Percentiles rank a stretch among this genome's conserved stretches.
phyloP scores from a whole-genome alignment of 1,140 invertebrate genomes.

The Streblospio benedicti region DNA sequence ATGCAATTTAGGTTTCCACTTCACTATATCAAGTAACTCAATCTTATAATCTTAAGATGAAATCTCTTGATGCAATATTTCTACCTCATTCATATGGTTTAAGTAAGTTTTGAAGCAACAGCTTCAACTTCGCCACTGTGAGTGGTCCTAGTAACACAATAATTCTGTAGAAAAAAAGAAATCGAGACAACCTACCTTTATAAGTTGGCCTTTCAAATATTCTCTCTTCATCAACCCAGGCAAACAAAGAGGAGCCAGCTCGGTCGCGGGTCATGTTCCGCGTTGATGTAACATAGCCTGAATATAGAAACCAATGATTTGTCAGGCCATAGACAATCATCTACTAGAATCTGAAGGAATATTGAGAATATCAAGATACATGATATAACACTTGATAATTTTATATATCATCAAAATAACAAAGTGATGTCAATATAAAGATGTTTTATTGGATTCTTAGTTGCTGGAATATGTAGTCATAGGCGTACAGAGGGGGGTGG shows the following conservation, averaged over 20 bases:
- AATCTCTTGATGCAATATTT: too few relatives aligned
- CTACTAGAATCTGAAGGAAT: background rate
- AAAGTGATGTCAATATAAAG: too few relatives aligned
- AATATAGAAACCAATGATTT: background rate
- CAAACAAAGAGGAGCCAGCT: constrained; percentile 32
- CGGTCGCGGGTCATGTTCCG: constrained; percentile 24
- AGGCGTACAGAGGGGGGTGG: too few relatives aligned
- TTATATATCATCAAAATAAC: background rate
- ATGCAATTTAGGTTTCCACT: background rate
- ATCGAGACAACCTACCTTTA: constrained; percentile 27
- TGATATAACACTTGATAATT: background rate
- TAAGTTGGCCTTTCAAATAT: constrained; percentile 39
- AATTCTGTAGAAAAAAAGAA: too few relatives aligned
- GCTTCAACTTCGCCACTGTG: too few relatives aligned
- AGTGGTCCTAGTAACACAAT: too few relatives aligned
- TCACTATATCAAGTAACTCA: background rate
- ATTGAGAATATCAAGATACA: background rate
- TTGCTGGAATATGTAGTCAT: too few relatives aligned
- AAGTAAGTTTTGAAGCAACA: too few relatives aligned
- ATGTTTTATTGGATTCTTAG: too few relatives aligned
- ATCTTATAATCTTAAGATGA: background rate
- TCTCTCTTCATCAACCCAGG: constrained; percentile 38
- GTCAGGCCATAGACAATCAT: background rate
- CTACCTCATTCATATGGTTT: too few relatives aligned
- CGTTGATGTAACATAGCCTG: constrained; percentile 37